Conservation (phyloP, 2,888 invertebrate species). For the Cephonodes hylas region DNA sequence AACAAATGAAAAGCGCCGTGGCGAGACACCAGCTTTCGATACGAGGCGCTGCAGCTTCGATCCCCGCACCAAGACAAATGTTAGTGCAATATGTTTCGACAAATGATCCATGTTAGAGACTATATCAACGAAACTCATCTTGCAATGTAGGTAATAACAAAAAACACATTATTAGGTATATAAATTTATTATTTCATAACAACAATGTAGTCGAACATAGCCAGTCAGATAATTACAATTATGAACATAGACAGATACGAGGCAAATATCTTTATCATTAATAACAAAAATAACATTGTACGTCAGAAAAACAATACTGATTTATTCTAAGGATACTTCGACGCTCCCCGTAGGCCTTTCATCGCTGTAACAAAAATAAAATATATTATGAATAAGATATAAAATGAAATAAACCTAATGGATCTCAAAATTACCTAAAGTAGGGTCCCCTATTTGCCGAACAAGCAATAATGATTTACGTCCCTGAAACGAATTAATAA, state of each 20-base stretch:
- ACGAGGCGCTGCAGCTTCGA: no score
- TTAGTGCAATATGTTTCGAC: no score
- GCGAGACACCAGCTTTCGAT: no score
- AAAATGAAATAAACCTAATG: background rate
- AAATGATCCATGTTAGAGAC: no score
- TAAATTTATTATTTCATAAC: background rate
- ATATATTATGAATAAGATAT: background rate
- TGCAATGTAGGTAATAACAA: background rate
- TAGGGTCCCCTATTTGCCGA: slow-evolving; percentile 44
- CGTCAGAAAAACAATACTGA: slow-evolving; percentile 19
- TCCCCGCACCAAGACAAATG: no score
- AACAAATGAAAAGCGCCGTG: no score
- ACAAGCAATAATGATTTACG: slow-evolving; percentile 53
- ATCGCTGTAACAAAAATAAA: slow-evolving; percentile 46
- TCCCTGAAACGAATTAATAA: slow-evolving; percentile 44
- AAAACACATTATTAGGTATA: background rate
- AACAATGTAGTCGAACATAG: slow-evolving; percentile 16
- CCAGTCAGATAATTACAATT: slow-evolving; percentile 10
- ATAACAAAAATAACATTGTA: no score
- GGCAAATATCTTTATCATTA: background rate
- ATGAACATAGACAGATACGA: background rate
- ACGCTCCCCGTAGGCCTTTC: slow-evolving; percentile 35
- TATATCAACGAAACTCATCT: no score
- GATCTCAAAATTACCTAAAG: slow-evolving; percentile 29
- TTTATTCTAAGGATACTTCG: slow-evolving; percentile 34